Base-by-base conservation (phyloP, 2,797 vertebrate genomes). In the Coluber constrictor region DNA sequence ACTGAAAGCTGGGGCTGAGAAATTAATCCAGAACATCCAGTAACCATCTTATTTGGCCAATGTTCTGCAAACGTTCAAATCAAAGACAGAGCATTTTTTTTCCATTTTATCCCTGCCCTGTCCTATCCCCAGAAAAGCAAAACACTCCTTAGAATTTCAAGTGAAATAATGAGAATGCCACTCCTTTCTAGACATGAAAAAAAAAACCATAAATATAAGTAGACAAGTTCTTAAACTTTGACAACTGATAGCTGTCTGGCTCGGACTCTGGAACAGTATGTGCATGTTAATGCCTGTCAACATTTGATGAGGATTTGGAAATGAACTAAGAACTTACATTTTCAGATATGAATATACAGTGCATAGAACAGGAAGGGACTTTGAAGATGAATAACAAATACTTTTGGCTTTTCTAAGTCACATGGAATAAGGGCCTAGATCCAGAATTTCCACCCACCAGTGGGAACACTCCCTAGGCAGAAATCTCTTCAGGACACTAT, bases 221-320 rank as follows among this genome's bases (percentile, higher is more conserved):
- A 89, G 90, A 56, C 94, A 94, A 90, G 61, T 61, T 93, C 93
- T 92, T 93, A 90, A 91, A 92, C 93, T 55, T 79, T 63, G 92
- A 95, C 90, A 94, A 61, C n/a, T 91, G 91, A 97, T 94, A 91
- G 32, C 61, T 96, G 86, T 91, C 93, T 95, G 91, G 74, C 79
- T 94, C 96, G 93, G 89, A 91, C 37, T 93, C 86, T 88, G 63
- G 55, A 86, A 92, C 89, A 93, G 74, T 43, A 54, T 51, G 32
- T 94, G 74, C 95, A 0, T 94, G 93, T 95, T 92, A 90, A 94
- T 94, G 94, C 93, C 92, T 93, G 91, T 95, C 51, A 91, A 66
- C 88, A 88, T 93, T 94, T 94, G 61, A 95, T 91, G 61, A n/a
- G 57, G 94, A 87, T 79, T 5, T 95, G 74, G 18, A 51, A 16